A percentile compares a stretch with the other conserved stretches of the same genome.
Conservation (phyloP, 2,113 vertebrate genomes). For the Myxocyprinus asiaticus region DNA sequence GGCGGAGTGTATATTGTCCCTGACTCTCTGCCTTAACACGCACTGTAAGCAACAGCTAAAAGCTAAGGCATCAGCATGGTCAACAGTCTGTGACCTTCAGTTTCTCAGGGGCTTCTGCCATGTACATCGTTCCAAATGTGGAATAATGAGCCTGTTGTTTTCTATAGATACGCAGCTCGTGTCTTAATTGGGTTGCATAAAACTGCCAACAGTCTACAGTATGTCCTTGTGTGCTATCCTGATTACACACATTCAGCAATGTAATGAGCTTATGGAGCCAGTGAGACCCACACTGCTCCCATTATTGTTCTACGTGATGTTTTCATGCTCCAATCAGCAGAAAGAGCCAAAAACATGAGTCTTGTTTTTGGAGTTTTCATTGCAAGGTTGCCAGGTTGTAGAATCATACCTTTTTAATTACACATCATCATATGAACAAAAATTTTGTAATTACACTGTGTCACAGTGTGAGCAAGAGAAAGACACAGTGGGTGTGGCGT, state of each 20-base stretch:
- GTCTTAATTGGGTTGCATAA: constrained; percentile 3
- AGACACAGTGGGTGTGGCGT: too few relatives aligned
- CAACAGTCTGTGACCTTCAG: constrained; percentile 26
- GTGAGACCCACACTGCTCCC: too few relatives aligned
- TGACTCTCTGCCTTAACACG: too few relatives aligned
- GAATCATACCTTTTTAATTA: too few relatives aligned
- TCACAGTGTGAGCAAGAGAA: too few relatives aligned
- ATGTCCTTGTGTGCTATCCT: neutral
- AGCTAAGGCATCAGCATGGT: neutral
- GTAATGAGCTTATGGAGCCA: neutral
- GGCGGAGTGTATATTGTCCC: too few relatives aligned
- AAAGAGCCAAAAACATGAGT: too few relatives aligned
- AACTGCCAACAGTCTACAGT: neutral
- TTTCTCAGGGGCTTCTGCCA: neutral
- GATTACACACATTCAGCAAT: constrained; percentile 19
- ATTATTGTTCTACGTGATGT: neutral
- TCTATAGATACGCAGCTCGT: neutral
- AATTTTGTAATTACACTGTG: too few relatives aligned
- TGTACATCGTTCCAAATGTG: neutral
- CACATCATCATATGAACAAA: too few relatives aligned
- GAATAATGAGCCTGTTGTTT: constrained; percentile 22
- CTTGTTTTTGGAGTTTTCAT: neutral
- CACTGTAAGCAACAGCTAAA: too few relatives aligned
- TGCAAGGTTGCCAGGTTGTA: too few relatives aligned
- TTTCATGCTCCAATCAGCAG: neutral